These are phyloP conservation scores for Autographa pulchrina DNA, from an alignment of 2,888 invertebrate genomes.

Conservation along the genomic window DNA sequence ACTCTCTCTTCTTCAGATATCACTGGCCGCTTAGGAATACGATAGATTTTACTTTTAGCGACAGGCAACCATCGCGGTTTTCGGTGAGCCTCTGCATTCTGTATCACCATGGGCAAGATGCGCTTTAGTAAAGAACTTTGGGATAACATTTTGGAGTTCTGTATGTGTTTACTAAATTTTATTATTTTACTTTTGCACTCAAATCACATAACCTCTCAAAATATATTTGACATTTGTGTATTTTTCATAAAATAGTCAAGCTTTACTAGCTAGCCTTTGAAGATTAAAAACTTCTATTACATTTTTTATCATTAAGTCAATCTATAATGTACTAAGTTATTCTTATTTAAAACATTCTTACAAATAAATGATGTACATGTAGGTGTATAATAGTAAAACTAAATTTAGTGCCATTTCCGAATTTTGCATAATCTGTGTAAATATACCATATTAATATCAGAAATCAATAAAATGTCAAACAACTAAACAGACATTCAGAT, in stretches of 20 bases:
- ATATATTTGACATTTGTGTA: background rate
- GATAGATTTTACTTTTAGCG: constrained; percentile 94
- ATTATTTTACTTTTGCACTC: background rate
- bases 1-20: constrained; percentile 90
- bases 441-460: background rate
- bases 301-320: no score
- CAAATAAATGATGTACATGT: no score
- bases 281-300: no score
- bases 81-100: constrained; percentile 84
- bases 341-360: no score
- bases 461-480: constrained; percentile 14
- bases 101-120: constrained; percentile 75
- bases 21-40: constrained; percentile 90
- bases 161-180: constrained; percentile 17
- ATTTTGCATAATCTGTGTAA: background rate
- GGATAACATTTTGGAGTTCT: constrained; percentile 58
- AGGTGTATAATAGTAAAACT: no score
- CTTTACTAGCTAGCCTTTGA: no score
- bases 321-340: no score
- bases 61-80: constrained; percentile 95
- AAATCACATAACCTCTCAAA: constrained; percentile 45
- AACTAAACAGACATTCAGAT: background rate
- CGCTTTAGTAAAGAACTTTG: constrained; percentile 74
- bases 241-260: background rate
- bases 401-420: no score